These are phyloP conservation scores for Labia minor DNA, from an alignment of 2,888 invertebrate genomes.

Conservation along the genomic window DNA sequence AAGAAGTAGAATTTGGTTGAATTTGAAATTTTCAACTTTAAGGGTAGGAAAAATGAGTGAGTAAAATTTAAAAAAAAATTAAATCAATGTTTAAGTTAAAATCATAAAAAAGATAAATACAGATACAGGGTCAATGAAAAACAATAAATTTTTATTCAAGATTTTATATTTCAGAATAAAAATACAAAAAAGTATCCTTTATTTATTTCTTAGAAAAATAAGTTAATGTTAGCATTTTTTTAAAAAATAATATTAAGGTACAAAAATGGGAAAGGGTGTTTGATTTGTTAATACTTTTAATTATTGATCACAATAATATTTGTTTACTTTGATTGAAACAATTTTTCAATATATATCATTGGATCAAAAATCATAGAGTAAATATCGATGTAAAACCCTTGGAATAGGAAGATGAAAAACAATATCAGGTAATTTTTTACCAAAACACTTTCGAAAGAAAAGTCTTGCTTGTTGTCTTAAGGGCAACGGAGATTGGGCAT, in stretches of 20 bases:
- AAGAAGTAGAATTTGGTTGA: too few relatives aligned
- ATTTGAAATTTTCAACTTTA: too few relatives aligned
- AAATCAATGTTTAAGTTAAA: too few relatives aligned
- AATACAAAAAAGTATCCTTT: background rate
- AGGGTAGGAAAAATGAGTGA: too few relatives aligned
- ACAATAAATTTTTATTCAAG: background rate
- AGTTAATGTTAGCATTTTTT: background rate
- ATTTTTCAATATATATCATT: background rate
- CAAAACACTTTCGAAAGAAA: constrained; percentile 46
- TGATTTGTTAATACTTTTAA: background rate
- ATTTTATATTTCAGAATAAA: constrained; percentile 1
- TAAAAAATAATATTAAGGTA: background rate
- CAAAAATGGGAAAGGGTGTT: background rate
- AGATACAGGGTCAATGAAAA: background rate
- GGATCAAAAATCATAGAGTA: constrained; percentile 49
- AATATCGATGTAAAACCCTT: constrained; percentile 51
- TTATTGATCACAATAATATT: background rate
- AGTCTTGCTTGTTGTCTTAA: constrained; percentile 55
- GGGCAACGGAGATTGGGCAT: constrained; percentile 55
- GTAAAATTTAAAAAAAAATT: too few relatives aligned
- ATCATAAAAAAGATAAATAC: too few relatives aligned
- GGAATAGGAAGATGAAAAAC: constrained; percentile 53
- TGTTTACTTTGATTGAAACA: background rate
- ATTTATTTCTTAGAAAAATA: constrained; percentile 5
- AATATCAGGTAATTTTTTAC: constrained; percentile 45